phyloP scores from a whole-genome alignment of 35 echinoderm and acorn worm species.

The Hemicentrotus pulcherrimus region DNA sequence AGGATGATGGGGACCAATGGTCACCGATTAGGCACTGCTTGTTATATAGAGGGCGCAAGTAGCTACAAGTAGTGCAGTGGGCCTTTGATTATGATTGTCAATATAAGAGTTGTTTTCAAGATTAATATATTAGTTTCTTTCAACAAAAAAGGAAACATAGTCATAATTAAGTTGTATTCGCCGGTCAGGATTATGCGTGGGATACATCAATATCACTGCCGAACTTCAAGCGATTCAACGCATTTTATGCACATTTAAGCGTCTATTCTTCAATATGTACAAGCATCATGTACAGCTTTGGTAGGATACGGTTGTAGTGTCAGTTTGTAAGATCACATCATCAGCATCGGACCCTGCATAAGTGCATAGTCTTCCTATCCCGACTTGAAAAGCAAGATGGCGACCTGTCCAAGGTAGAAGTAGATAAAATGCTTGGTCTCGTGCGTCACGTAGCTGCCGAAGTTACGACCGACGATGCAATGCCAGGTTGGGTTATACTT shows the following conservation, averaged over 20 bases:
- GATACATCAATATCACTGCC: no score
- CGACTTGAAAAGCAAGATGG: slow-evolving; percentile 92
- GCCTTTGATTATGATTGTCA: no score
- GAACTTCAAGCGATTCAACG: neutral
- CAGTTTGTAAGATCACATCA: neutral
- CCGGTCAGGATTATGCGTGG: no score
- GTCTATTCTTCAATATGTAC: neutral
- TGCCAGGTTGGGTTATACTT: slow-evolving; percentile 99
- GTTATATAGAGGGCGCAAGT: no score
- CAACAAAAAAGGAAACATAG: no score
- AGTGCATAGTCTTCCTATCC: slow-evolving; percentile 47
- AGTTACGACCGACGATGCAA: slow-evolving; percentile 95
- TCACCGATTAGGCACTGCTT: no score
- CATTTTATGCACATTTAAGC: neutral
- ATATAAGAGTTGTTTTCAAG: no score
- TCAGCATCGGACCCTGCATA: neutral
- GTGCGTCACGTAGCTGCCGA: slow-evolving; percentile 97
- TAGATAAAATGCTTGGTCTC: slow-evolving; percentile 99
- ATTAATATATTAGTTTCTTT: no score
- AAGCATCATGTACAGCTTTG: neutral
- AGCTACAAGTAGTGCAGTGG: no score
- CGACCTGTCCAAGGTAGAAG: slow-evolving; percentile 94
- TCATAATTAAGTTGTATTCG: no score
- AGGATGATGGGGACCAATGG: no score
- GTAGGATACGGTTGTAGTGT: neutral